A percentile compares a stretch with the other conserved stretches of the same genome.
phyloP scores from a whole-genome alignment of 2,113 vertebrate genomes.

The Laticauda laticaudata region DNA sequence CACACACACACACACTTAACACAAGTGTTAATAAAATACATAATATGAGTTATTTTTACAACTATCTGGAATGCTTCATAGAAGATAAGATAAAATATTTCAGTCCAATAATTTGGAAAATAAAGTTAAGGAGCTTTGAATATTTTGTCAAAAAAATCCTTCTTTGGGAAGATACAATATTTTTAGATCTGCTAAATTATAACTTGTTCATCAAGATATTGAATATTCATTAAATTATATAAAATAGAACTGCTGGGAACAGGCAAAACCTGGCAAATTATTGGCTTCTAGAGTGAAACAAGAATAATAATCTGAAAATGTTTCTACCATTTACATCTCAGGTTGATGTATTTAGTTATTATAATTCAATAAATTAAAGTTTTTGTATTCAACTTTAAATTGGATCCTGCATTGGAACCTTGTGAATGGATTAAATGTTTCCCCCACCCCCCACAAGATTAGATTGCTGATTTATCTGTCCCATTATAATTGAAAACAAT shows the following conservation, averaged over 20 bases:
- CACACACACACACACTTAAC: background rate
- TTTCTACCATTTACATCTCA: background rate
- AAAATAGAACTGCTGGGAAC: background rate
- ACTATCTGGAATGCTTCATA: background rate
- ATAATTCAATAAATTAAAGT: background rate
- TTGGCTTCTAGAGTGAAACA: background rate
- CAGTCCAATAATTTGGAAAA: background rate
- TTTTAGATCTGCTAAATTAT: background rate
- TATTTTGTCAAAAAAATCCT: background rate
- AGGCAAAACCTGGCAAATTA: background rate
- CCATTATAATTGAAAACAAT: background rate
- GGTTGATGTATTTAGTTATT: background rate
- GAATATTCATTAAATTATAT: background rate
- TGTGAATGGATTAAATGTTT: background rate
- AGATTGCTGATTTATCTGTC: background rate
- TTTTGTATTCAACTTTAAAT: background rate
- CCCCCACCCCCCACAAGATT: rapidly evolving
- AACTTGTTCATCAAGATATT: background rate
- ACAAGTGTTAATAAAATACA: background rate
- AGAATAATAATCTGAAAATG: background rate
- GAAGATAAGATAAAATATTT: background rate
- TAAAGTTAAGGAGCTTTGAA: background rate
- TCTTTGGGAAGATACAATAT: background rate
- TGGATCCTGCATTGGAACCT: background rate
- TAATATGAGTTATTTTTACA: background rate